Evolutionary conservation across 2,888 invertebrate genomes (phyloP), one percentile per base, ranked within the genome.

Genomic region (Cetonia aurata): DNA sequence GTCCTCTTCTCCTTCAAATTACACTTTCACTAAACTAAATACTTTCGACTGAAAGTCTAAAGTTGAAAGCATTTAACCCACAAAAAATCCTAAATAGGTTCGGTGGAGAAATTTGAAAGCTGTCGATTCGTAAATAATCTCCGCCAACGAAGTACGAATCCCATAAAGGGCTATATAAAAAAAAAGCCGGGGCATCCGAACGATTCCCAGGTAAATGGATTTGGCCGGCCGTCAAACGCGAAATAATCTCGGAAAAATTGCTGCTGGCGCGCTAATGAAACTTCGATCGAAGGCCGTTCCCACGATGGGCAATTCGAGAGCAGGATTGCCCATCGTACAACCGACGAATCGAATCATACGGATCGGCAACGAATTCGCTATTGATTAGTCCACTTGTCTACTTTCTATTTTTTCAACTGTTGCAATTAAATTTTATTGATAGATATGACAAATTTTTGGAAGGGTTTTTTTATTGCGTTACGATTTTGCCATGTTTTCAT

Each of bases 221-320:
- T 65, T 65, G 50, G 46, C 44, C 25, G 44, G 31, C 67, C 55
- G 56, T 56, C 56, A 67, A 67, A 55, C 53, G 55, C 25, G 55
- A 67, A 67, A 56, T 67, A 55, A 55, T 55, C 55, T 56, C 67
- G 42, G 55, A 67, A 67, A 67, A 55, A 67, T 67, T 67, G 42
- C 52, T 19, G 12, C 44, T 25, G 55, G 42, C 25, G 44, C 55
- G 15, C 55, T 67, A 66, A 44, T 56, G 67, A 67, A 67, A 67
- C 55, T 44, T 9, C 66, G 55, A 66, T 66, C 19, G 55, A 17
- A 66, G 25, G 44, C 12, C 41, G 42, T 12, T 13, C 25, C 13
- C 37, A 31, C 55, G 55, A 13, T 33, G 25, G 31, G 13, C 55
- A 33, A 55, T 13, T 31, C 33, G 13, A 33, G 6, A 13, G 33